Base-by-base conservation (phyloP, 2,113 vertebrate species). In the Scomber japonicus region DNA sequence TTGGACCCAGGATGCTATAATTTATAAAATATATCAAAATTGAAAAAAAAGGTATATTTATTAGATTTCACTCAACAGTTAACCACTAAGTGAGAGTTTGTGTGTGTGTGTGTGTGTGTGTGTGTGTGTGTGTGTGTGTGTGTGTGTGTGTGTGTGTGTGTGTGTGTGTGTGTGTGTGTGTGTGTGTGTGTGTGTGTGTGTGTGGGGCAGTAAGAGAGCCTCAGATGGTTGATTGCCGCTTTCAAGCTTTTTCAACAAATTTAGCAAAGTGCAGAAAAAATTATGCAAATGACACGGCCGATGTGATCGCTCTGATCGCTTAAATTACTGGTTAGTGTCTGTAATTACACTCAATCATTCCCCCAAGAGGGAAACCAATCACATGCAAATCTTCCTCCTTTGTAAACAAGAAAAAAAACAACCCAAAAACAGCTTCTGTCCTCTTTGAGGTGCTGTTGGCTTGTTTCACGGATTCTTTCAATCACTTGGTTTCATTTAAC, bases 251-350 rank as follows among this genome's bases (percentile, higher is more conserved):
- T 78, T 59, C 63, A 73, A 51, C 68, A 50, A 35, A 50, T 63
- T 80, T 35, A 56, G 24, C 17, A 16, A 71, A 80, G 80, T 74
- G 62, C 30, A 9, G 74, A 11, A 67, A 11, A 67, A 68, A 75
- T 78, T 19, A 70, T 65, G 57, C 35, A 77, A 64, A 69, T 77
- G 17, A 45, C 49, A 46, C 14, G 1, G 50, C 10, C 16, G 27
- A 63, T 21, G 21, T 65, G 57, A 77, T 77, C 68, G 11, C 46
- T 24, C 62, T 50, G 46, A 80, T 60, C 8, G 4, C 31, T 48
- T 17, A 27, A 75, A 77, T 77, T 14, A 17, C 27, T 17, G 5
- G 19, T 65, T 69, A 40, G 40, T 10, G 12, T 10, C 68, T 73
- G 21, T 57, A 73, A 83, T 81, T 75, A 75, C 0, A 4, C 6